These are phyloP conservation scores for Lumbricus terrestris DNA, from an alignment of 2,888 invertebrate species.

Conservation along the genomic window DNA sequence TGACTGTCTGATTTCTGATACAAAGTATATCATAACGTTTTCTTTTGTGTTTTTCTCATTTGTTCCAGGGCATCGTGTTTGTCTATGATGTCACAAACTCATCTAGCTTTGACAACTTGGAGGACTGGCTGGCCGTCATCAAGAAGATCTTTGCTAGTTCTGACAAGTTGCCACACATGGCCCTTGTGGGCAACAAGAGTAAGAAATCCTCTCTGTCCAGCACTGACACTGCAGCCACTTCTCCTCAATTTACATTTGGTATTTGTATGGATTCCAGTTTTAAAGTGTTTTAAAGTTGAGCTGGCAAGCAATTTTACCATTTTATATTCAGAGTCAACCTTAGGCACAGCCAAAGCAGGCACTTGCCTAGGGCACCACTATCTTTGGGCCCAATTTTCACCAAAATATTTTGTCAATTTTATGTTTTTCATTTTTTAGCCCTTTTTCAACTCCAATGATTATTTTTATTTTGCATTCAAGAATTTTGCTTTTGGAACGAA, in stretches of 20 bases:
- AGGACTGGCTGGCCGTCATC: slow-evolving; percentile 69
- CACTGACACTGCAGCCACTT: not conserved
- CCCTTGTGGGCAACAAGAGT: slow-evolving; percentile 64
- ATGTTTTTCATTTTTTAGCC: no score
- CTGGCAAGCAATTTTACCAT: no score
- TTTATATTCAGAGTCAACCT: no score
- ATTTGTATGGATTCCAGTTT: not conserved
- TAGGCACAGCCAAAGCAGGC: no score
- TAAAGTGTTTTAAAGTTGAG: not conserved
- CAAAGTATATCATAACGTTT: not conserved
- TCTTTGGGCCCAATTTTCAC: no score
- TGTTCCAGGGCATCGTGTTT: slow-evolving; percentile 68
- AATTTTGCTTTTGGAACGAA: no score
- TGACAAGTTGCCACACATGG: slow-evolving; percentile 59
- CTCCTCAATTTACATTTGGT: not conserved
- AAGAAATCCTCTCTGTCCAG: slow-evolving; percentile 31
- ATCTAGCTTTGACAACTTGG: slow-evolving; percentile 75
- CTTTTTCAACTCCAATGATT: no score
- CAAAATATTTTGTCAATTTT: no score
- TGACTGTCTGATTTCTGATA: not conserved
- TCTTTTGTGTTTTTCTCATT: not conserved
- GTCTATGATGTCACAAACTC: slow-evolving; percentile 82
- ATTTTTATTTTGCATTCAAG: no score
- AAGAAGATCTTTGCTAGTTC: slow-evolving; percentile 54
- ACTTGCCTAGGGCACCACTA: no score